A percentile compares a stretch with the other conserved stretches of the same genome.
phyloP scores from a whole-genome alignment of 2,113 vertebrate species.

The Athene noctua region DNA sequence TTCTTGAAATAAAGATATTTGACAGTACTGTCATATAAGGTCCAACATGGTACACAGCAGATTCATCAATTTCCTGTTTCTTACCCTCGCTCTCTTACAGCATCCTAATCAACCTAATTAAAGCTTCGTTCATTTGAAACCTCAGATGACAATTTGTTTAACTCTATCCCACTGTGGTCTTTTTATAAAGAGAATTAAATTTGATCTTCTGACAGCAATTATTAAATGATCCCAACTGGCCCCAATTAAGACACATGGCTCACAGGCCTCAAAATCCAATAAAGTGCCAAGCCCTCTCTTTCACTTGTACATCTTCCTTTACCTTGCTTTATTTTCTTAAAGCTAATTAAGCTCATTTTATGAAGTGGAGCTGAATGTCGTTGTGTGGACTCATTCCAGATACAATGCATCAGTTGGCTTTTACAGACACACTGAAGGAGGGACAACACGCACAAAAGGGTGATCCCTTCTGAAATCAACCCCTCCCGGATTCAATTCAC shows the following conservation, averaged over 20 bases:
- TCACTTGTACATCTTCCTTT: constrained; percentile 67
- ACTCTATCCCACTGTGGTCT: constrained; percentile 94
- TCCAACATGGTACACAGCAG: constrained; percentile 70
- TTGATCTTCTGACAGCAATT: constrained; percentile 99
- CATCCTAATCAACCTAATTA: constrained; percentile 99
- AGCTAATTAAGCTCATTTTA: constrained; percentile 64
- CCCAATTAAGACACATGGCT: constrained; percentile 94
- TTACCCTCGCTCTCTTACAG: constrained; percentile 76
- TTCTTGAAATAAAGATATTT: constrained; percentile 62
- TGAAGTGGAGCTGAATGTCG: constrained; percentile 42
- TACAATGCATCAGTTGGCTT: background rate
- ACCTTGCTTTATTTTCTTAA: constrained; percentile 73
- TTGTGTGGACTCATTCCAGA: constrained; percentile 19
- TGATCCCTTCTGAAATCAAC: background rate
- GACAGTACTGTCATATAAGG: constrained; percentile 49
- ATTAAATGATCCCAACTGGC: constrained; percentile 99
- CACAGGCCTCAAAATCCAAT: constrained; percentile 82
- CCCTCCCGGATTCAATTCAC: background rate
- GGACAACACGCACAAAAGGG: background rate
- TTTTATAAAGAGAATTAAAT: constrained; percentile 99
- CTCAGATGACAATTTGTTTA: constrained; percentile 99
- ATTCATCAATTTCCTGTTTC: constrained; percentile 84
- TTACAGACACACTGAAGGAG: background rate
- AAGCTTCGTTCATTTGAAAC: constrained; percentile 98
- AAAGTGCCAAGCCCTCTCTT: constrained; percentile 68